These are phyloP conservation scores for Pseudopleuronectes americanus DNA, from an alignment of 2,797 vertebrate genomes.

Conservation along the genomic window DNA sequence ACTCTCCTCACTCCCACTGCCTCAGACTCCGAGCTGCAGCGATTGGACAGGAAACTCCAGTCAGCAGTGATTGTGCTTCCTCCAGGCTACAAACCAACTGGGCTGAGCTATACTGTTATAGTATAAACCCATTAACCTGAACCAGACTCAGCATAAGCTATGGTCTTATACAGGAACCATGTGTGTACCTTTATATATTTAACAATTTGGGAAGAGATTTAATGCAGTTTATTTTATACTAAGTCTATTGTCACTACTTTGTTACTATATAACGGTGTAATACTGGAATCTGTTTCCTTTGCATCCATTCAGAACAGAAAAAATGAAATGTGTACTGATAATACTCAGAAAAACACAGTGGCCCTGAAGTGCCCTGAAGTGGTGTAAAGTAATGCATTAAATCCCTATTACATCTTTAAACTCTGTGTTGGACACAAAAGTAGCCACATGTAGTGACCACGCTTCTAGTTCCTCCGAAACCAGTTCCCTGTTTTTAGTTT, in stretches of 20 bases:
- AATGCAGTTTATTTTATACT: too few species aligned
- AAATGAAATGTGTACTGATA: too few species aligned
- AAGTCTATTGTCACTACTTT: too few species aligned
- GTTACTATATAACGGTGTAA: too few species aligned
- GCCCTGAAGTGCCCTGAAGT: too few species aligned
- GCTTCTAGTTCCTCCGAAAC: conserved; percentile 5
- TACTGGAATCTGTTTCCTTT: too few species aligned
- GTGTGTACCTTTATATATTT: too few species aligned
- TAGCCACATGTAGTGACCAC: not conserved
- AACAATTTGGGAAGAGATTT: too few species aligned
- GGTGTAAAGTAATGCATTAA: too few species aligned
- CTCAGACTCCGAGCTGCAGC: conserved; percentile 66
- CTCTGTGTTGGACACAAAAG: too few species aligned
- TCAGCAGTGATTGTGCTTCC: conserved; percentile 84
- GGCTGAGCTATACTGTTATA: conserved; percentile 79
- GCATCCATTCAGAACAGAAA: not conserved
- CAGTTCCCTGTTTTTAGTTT: conserved; percentile 20
- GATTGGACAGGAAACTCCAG: conserved; percentile 85
- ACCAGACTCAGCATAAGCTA: conserved; percentile 64
- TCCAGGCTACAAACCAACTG: conserved; percentile 80
- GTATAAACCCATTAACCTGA: conserved; percentile 79
- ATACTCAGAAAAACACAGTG: too few species aligned
- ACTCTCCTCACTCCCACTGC: conserved; percentile 59
- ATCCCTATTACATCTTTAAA: too few species aligned
- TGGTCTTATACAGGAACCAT: not conserved